These are phyloP conservation scores for Loris lydekkerianus DNA, from an alignment of 2,797 vertebrate genomes.

Conservation along the genomic window DNA sequence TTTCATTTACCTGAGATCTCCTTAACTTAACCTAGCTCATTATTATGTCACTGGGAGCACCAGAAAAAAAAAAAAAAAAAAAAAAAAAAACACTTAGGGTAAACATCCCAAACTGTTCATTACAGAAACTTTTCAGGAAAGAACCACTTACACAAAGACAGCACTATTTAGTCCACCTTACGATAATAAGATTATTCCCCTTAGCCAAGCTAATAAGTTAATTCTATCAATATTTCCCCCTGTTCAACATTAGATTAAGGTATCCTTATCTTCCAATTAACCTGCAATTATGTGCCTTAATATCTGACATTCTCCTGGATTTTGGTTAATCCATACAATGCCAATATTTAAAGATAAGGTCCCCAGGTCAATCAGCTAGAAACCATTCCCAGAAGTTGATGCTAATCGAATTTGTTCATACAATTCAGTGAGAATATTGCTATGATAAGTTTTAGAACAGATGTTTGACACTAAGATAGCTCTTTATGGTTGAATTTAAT, in stretches of 20 bases:
- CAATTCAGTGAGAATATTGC: conserved; percentile 84
- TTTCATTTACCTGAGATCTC: conserved; percentile 70
- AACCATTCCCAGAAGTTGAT: conserved; percentile 88
- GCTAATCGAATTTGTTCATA: conserved; percentile 88
- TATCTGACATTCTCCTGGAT: conserved; percentile 86
- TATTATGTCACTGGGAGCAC: conserved; percentile 29
- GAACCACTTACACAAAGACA: conserved; percentile 74
- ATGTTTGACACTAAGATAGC: conserved; percentile 83
- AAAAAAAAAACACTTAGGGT: neutral
- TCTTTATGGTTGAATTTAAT: conserved; percentile 85
- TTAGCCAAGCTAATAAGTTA: conserved; percentile 78
- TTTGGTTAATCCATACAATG: conserved; percentile 86
- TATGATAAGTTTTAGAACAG: conserved; percentile 87
- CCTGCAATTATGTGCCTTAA: conserved; percentile 86
- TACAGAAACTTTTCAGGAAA: conserved; percentile 69
- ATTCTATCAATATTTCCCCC: conserved; percentile 82
- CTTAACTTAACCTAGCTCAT: conserved; percentile 65
- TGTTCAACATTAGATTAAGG: conserved; percentile 86
- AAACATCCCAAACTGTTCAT: conserved; percentile 50
- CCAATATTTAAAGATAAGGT: conserved; percentile 86
- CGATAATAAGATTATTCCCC: conserved; percentile 78
- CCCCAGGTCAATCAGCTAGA: conserved; percentile 87
- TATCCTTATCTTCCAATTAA: conserved; percentile 87
- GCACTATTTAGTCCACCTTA: conserved; percentile 67
- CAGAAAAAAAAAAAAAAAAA: neutral